phyloP scores from a whole-genome alignment of 2,113 vertebrate species.

The Chionomys nivalis region DNA sequence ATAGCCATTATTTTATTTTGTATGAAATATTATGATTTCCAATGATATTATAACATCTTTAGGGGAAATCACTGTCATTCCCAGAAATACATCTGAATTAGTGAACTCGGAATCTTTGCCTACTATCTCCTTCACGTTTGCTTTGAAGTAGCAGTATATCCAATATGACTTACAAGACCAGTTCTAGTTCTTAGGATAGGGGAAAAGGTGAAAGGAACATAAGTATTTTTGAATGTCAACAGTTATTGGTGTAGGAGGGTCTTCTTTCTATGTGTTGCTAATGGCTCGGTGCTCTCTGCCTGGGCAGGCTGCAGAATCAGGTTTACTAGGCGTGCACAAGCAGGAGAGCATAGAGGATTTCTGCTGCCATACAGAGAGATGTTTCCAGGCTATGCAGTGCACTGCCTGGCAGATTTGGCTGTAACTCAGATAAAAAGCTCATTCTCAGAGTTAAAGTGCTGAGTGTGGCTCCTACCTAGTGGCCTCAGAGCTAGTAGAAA shows the following conservation, averaged over 20 bases:
- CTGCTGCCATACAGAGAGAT: too few relatives aligned
- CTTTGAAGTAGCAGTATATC: conserved; percentile 23
- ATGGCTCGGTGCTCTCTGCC: too few relatives aligned
- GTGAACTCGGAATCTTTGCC: conserved; percentile 10
- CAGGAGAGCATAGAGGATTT: too few relatives aligned
- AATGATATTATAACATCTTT: conserved; percentile 23
- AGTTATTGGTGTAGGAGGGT: background rate
- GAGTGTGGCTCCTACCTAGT: too few relatives aligned
- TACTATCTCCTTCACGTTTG: background rate
- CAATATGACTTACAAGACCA: conserved; percentile 30
- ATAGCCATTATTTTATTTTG: background rate
- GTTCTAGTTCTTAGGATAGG: conserved; percentile 35
- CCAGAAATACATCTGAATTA: conserved; percentile 2
- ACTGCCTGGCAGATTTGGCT: too few relatives aligned
- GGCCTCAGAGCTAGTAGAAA: too few relatives aligned
- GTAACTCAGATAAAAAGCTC: too few relatives aligned
- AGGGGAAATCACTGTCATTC: background rate
- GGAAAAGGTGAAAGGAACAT: background rate
- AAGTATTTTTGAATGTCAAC: background rate
- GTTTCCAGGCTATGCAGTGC: too few relatives aligned
- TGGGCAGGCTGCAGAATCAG: too few relatives aligned
- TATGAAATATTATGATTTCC: conserved; percentile 44
- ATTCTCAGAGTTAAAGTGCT: too few relatives aligned
- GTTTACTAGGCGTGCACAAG: too few relatives aligned
- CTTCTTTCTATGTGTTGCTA: too few relatives aligned